Evolutionary conservation across 2,888 invertebrate species (phyloP).

Genomic region (Prenolepis imparis): DNA sequence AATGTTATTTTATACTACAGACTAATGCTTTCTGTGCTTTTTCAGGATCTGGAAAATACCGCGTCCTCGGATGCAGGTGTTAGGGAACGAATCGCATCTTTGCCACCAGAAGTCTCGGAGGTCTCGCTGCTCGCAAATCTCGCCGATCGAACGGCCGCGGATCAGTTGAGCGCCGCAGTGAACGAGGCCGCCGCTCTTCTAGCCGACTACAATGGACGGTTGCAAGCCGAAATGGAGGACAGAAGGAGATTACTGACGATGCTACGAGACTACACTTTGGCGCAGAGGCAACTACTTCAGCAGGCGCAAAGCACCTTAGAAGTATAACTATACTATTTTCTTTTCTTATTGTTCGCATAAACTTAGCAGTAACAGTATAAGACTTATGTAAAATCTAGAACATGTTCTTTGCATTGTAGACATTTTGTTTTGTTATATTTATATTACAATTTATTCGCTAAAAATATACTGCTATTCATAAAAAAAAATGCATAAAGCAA

Average conservation of each 20-base stretch:
- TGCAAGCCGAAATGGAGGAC: conserved; percentile 96
- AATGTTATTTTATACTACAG: background rate
- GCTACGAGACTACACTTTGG: conserved; percentile 95
- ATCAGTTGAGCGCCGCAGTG: conserved; percentile 93
- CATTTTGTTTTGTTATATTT: too few species aligned
- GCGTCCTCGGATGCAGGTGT: conserved; percentile 98
- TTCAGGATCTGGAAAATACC: conserved; percentile 96
- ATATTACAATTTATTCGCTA: background rate
- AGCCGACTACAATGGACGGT: conserved; percentile 95
- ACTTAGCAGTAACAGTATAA: background rate
- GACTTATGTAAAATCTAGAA: background rate
- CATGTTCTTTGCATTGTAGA: background rate
- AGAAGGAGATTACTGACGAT: conserved; percentile 94
- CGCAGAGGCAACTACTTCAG: conserved; percentile 94
- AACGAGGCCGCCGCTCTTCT: conserved; percentile 95
- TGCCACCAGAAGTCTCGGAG: conserved; percentile 98
- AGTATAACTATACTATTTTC: conserved; percentile 87
- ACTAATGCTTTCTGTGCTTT: conserved; percentile 78
- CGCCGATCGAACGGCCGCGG: conserved; percentile 93
- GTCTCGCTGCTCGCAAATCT: conserved; percentile 94
- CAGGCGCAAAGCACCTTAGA: conserved; percentile 96
- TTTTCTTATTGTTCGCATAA: background rate
- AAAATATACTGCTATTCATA: background rate
- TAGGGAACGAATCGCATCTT: conserved; percentile 96
- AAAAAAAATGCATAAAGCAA: background rate